These are phyloP conservation scores for Mya arenaria DNA, from an alignment of 1,140 invertebrate genomes.

Conservation along the genomic window DNA sequence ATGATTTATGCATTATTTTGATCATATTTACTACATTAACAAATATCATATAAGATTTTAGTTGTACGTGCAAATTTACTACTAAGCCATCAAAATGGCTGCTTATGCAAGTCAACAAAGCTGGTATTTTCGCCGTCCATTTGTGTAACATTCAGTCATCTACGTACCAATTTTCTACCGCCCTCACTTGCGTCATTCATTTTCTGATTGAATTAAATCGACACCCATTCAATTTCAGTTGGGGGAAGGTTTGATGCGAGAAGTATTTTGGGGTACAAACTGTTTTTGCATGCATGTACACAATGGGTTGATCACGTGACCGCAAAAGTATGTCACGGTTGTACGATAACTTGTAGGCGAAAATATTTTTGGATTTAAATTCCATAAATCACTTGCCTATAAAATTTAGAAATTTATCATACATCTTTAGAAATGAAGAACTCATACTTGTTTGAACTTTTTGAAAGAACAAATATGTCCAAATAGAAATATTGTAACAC, in stretches of 20 bases:
- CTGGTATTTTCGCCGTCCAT: constrained; percentile 15
- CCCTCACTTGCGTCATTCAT: constrained; percentile 71
- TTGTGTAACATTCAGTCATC: neutral
- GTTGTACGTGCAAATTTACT: constrained; percentile 38
- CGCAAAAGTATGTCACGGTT: constrained; percentile 20
- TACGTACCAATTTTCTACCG: constrained; percentile 77
- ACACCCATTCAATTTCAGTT: neutral
- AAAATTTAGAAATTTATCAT: no score
- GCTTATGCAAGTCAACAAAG: constrained; percentile 44
- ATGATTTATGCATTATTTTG: neutral
- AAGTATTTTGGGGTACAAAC: neutral
- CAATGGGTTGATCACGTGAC: constrained; percentile 9
- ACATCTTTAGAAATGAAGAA: no score
- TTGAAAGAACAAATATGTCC: no score
- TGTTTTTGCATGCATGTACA: constrained; percentile 43
- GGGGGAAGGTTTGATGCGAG: neutral
- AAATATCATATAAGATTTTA: neutral
- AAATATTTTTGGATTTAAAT: no score
- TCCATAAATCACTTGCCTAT: no score
- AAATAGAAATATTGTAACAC: no score
- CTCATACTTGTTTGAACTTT: no score
- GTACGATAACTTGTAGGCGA: neutral
- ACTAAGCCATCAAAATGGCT: constrained; percentile 61
- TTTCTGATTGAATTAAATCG: constrained; percentile 27
- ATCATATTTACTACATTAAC: neutral